phyloP scores from a whole-genome alignment of 2,797 vertebrate genomes.

The Crax fasciolata region DNA sequence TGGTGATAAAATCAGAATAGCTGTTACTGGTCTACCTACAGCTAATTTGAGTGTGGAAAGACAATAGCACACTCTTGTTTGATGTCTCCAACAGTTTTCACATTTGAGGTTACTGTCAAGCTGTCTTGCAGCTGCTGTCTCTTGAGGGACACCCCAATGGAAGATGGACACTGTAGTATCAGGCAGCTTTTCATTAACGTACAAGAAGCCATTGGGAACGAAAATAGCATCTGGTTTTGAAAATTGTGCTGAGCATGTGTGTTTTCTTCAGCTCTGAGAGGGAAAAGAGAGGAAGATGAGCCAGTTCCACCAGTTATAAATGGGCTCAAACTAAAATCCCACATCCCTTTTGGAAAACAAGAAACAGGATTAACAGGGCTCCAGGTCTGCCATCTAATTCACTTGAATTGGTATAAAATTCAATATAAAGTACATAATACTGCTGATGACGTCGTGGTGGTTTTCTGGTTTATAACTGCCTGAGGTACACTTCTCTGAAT shows the following conservation, averaged over 20 bases:
- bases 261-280: not conserved
- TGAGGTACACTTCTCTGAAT: not conserved
- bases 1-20: not conserved
- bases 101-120: not conserved
- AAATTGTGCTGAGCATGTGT: not conserved
- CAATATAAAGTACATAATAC: not conserved
- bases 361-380: not conserved
- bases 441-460: not conserved
- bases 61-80: not conserved
- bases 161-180: not conserved
- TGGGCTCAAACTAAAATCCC: not conserved
- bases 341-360: not conserved
- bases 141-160: not conserved
- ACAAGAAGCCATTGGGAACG: not conserved
- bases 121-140: constrained; percentile 10
- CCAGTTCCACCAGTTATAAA: not conserved
- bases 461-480: not conserved
- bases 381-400: not conserved
- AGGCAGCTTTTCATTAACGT: not conserved
- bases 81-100: not conserved
- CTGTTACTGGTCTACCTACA: not conserved
- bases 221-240: not conserved
- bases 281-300: not conserved
- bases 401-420: not conserved
- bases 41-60: not conserved